phyloP scores from a whole-genome alignment of 2,888 invertebrate species.

The Mythimna pallens region DNA sequence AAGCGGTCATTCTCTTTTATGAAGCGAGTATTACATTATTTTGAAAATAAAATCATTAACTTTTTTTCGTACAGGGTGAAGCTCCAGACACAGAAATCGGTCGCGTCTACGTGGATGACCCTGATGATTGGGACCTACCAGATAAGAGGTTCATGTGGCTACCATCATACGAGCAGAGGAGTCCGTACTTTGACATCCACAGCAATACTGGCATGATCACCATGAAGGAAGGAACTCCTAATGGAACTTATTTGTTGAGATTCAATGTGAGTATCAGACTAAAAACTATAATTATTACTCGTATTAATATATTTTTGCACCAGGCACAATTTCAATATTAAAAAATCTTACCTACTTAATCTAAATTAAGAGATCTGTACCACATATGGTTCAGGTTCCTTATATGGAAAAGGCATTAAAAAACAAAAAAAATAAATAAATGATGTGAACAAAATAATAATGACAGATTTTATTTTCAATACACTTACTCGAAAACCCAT shows the following conservation, averaged over 20 bases:
- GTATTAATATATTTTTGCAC: too few relatives aligned
- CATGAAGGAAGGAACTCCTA: slow-evolving; percentile 94
- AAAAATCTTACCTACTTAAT: too few relatives aligned
- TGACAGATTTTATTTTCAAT: too few relatives aligned
- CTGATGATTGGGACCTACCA: slow-evolving; percentile 98
- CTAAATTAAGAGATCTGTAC: too few relatives aligned
- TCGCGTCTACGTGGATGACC: slow-evolving; percentile 97
- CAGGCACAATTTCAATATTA: too few relatives aligned
- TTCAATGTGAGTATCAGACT: slow-evolving; percentile 91
- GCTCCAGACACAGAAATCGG: slow-evolving; percentile 96
- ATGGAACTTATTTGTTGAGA: slow-evolving; percentile 94
- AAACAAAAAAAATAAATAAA: too few relatives aligned
- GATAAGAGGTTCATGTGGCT: slow-evolving; percentile 97
- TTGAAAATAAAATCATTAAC: background rate
- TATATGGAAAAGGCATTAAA: too few relatives aligned
- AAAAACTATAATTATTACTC: too few relatives aligned
- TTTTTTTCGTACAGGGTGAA: slow-evolving; percentile 90
- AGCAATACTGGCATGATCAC: slow-evolving; percentile 96
- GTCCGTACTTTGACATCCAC: slow-evolving; percentile 94
- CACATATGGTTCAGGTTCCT: too few relatives aligned
- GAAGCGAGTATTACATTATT: background rate
- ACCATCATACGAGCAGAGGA: slow-evolving; percentile 85
- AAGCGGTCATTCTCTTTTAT: background rate
- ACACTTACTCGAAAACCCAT: too few relatives aligned
- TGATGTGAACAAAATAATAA: too few relatives aligned